Evolutionary conservation across 2,888 invertebrate species (phyloP).

Genomic region (Gasteruption jaculator): DNA sequence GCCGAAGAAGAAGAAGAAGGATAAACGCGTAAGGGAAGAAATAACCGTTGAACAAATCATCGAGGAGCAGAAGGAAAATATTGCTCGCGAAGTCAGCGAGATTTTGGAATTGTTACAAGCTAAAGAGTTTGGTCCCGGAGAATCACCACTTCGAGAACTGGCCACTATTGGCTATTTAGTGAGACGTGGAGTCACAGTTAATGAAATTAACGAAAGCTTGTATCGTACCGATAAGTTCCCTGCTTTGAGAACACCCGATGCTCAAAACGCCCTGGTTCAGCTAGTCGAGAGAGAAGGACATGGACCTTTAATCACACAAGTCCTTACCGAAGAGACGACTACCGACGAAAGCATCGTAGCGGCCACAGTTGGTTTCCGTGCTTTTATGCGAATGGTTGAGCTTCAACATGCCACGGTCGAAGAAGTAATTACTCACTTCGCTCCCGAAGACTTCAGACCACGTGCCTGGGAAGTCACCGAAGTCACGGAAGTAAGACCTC

Average conservation of each 20-base stretch:
- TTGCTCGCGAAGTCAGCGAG: slow-evolving; percentile 72
- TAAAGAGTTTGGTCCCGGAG: slow-evolving; percentile 76
- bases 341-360: slow-evolving; percentile 74
- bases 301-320: slow-evolving; percentile 75
- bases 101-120: slow-evolving; percentile 70
- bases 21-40: slow-evolving; percentile 52
- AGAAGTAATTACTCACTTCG: slow-evolving; percentile 77
- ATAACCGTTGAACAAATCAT: slow-evolving; percentile 56
- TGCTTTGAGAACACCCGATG: slow-evolving; percentile 72
- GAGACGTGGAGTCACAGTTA: slow-evolving; percentile 69
- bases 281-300: slow-evolving; percentile 81
- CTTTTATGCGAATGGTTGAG: slow-evolving; percentile 82
- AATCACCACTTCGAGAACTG: slow-evolving; percentile 73
- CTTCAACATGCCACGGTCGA: slow-evolving; percentile 76
- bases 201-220: slow-evolving; percentile 68
- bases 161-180: slow-evolving; percentile 78
- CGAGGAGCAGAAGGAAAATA: slow-evolving; percentile 57
- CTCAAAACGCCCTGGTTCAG: slow-evolving; percentile 79
- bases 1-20: slow-evolving; percentile 37
- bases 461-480: slow-evolving; percentile 76
- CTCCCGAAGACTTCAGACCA: slow-evolving; percentile 78
- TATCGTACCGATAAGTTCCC: slow-evolving; percentile 78
- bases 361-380: slow-evolving; percentile 78
- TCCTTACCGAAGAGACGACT: slow-evolving; percentile 74
- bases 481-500: slow-evolving; percentile 59